These are phyloP conservation scores for Lepilemur septentrionalis DNA, from an alignment of 2,797 vertebrate genomes.

Conservation along the genomic window DNA sequence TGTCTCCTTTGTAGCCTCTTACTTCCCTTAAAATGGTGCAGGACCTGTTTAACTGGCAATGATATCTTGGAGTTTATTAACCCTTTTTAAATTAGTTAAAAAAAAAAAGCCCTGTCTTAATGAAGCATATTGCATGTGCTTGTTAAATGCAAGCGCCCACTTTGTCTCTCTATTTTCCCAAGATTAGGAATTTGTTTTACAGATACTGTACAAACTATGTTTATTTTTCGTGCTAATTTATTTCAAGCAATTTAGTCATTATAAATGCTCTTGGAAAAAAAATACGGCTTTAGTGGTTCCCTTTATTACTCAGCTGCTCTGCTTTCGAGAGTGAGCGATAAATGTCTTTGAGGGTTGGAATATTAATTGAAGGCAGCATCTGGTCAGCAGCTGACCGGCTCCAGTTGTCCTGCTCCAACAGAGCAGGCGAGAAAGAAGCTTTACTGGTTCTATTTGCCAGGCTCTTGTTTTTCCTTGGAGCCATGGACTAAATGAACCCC, in stretches of 20 bases:
- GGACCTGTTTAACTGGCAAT: constrained; percentile 81
- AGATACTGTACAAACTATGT: constrained; percentile 81
- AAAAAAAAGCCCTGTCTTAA: constrained; percentile 65
- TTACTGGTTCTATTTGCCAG: constrained; percentile 77
- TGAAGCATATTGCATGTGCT: constrained; percentile 76
- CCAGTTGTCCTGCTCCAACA: constrained; percentile 81
- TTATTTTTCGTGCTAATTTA: constrained; percentile 85
- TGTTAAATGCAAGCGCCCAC: constrained; percentile 77
- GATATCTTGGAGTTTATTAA: constrained; percentile 84
- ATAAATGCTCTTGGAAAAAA: constrained; percentile 80
- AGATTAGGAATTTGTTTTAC: constrained; percentile 82
- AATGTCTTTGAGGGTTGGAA: constrained; percentile 85
- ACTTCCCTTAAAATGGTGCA: constrained; percentile 80
- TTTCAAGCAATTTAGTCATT: constrained; percentile 83
- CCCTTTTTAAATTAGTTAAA: constrained; percentile 79
- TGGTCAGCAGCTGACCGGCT: constrained; percentile 88
- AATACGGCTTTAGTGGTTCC: constrained; percentile 78
- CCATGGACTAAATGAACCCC: constrained; percentile 68
- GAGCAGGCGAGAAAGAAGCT: constrained; percentile 78
- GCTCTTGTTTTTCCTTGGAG: constrained; percentile 52
- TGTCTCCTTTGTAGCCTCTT: constrained; percentile 83
- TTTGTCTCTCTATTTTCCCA: constrained; percentile 79
- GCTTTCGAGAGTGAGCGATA: constrained; percentile 83
- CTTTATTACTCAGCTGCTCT: constrained; percentile 87
- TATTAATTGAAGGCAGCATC: constrained; percentile 90